phyloP scores from a whole-genome alignment of 2,888 invertebrate genomes.

The Nephrotoma flavescens region DNA sequence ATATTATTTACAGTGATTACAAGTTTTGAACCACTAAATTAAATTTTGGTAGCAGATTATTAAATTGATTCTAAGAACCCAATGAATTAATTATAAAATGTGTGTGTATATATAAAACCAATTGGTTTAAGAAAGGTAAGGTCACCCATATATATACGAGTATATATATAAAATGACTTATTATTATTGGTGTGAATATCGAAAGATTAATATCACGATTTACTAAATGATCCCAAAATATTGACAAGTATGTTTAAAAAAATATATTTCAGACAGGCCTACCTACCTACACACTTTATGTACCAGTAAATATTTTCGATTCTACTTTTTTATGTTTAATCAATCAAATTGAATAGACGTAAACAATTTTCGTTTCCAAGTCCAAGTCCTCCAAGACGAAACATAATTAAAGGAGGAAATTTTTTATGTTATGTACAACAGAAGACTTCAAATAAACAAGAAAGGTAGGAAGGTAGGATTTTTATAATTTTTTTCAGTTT shows the following conservation, averaged over 20 bases:
- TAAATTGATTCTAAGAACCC: neutral
- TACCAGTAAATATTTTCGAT: neutral
- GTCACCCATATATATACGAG: neutral
- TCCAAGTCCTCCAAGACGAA: neutral
- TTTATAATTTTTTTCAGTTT: neutral
- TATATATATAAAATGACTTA: neutral
- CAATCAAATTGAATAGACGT: neutral
- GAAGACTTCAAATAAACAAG: neutral
- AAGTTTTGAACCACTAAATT: neutral
- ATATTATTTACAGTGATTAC: neutral
- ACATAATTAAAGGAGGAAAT: neutral
- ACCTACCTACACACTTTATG: neutral
- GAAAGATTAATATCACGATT: neutral
- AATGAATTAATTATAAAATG: neutral
- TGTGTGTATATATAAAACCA: too few species aligned
- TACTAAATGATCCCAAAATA: neutral
- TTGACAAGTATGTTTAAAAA: neutral
- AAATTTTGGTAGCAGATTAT: neutral
- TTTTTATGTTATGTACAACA: neutral
- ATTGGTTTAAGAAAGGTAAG: neutral
- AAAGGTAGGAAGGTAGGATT: neutral
- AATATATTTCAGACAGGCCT: neutral
- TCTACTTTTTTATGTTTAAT: neutral
- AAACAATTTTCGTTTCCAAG: neutral
- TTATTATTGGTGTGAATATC: neutral